A percentile compares a stretch with the other conserved stretches of the same genome.
These are phyloP conservation scores for Ptychoptera albimana DNA, from an alignment of 2,888 invertebrate genomes.

Conservation along the genomic window DNA sequence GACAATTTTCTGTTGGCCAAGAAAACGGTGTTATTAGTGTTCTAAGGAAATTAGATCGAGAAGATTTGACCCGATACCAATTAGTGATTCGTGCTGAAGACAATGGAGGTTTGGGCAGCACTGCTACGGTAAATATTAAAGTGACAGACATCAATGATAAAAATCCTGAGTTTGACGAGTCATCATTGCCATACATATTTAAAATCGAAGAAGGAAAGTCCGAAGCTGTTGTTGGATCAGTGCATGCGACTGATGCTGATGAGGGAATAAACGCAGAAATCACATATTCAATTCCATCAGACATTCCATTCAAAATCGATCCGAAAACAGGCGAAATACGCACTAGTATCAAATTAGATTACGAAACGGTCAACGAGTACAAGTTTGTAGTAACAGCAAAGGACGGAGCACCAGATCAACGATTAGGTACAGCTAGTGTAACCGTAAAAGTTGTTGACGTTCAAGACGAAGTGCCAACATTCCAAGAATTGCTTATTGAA, in stretches of 20 bases:
- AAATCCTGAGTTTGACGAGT: slow-evolving; percentile 70
- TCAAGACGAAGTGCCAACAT: slow-evolving; percentile 66
- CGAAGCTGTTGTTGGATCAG: slow-evolving; percentile 52
- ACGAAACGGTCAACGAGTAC: slow-evolving; percentile 59
- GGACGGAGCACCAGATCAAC: slow-evolving; percentile 72
- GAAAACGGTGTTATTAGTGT: slow-evolving; percentile 81
- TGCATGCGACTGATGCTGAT: slow-evolving; percentile 73
- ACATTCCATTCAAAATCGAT: slow-evolving; percentile 66
- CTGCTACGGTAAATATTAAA: slow-evolving; percentile 72
- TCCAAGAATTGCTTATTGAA: slow-evolving; percentile 54
- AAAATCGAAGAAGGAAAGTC: slow-evolving; percentile 56
- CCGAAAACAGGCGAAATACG: slow-evolving; percentile 62
- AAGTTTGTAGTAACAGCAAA: slow-evolving; percentile 73
- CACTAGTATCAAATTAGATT: slow-evolving; percentile 61
- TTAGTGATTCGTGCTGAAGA: slow-evolving; percentile 78
- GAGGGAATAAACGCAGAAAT: slow-evolving; percentile 72
- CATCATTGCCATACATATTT: slow-evolving; percentile 59
- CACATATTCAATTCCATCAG: slow-evolving; percentile 60
- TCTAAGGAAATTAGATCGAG: slow-evolving; percentile 68
- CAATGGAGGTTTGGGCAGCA: slow-evolving; percentile 63
- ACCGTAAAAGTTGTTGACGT: slow-evolving; percentile 60
- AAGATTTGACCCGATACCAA: slow-evolving; percentile 77
- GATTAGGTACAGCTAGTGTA: slow-evolving; percentile 75
- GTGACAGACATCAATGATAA: slow-evolving; percentile 87
- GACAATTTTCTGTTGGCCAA: slow-evolving; percentile 72